Base-by-base conservation (phyloP, 1,140 invertebrate genomes). In the Diabrotica undecimpunctata region DNA sequence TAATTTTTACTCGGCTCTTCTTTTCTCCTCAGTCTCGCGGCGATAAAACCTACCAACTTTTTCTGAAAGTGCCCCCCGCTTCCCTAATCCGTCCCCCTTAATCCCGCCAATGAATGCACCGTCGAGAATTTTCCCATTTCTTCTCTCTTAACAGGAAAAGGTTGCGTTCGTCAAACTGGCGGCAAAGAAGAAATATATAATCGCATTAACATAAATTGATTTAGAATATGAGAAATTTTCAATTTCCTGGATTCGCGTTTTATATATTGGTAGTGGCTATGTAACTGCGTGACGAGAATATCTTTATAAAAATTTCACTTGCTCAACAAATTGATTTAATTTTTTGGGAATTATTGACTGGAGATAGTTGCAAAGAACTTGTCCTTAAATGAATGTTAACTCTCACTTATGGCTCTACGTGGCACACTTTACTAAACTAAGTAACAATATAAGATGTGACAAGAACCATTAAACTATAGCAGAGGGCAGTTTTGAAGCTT, bases 171-270 rank as follows among this genome's bases (percentile, higher is more conserved):
- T 61, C 59, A 61, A 61, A 53, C 12, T 38, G 46, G 38, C 59
- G 38, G 41, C 3, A 46, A 46, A 61, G 50, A 67, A 56, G 62
- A 69, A 63, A 69, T 64, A 51, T 66, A 69, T 69, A 69, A 66
- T 68, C 64, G 67, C 67, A 68, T 68, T 68, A 68, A 66, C 67
- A 68, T 68, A 68, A 68, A 68, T 68, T 65, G 64, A 66, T 66
- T 68, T 46, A 13, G 37, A 65, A 68, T 68, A 68, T 68, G 67
- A 66, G 67, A 68, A 68, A 66, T 65, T 68, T 66, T 60, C 67
- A 64, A 67, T 67, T 67, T 67, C 53, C 13, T 51, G 62, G 56
- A 55, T 63, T 63, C 41, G 11, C 46, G 10, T 12, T 51, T 35
- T 61, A 51, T 35, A 53, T 46, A 38, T 62, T 54, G 41, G 41